Base-by-base conservation (phyloP, 2,888 invertebrate species). In the Trichopoda pennipes region DNA sequence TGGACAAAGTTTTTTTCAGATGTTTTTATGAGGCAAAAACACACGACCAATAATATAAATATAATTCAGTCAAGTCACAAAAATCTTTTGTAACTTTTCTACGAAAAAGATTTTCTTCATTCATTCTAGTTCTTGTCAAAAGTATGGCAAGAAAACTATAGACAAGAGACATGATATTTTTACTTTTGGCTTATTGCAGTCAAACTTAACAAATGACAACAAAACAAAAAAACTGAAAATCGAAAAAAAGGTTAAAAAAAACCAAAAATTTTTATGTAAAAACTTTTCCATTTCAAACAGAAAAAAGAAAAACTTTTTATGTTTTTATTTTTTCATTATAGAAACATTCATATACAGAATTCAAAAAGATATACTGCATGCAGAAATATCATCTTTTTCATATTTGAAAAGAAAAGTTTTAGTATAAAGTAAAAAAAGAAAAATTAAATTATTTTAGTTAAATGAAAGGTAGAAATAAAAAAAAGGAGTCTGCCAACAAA, bases 121-220 rank as follows among this genome's bases (percentile, higher is more conserved):
- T 21, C 60, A 38, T 53, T 7, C 17, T 42, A 72, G 23, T 58
- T 66, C 51, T 60, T 75, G 42, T 12, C 32, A 49, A 32, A 58
- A 66, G 28, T 60, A 60, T 60, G 35, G 23, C 35, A 60, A 58
- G 38, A 72, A 14, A 72, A 42, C 44, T 53, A 44, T 51, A n/a
- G 51, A 49, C 38, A 66, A 58, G 66, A 58, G 58, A 66, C 51
- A 58, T 58, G 75, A 51, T 63, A 64, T 21, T 76, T 66, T 61
- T 58, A 73, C 44, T 70, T 58, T 70, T 74, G 58, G 56, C 64
- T 73, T 74, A 53, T 69, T 77, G 63, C 75, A 76, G 80, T 74
- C 73, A 77, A 84, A 84, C 74, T 79, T 70, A 81, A 83, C 75
- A 84, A 84, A 84, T 84, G 81, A 81, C 81, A 74, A 76, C 77